phyloP scores from a whole-genome alignment of 2,113 vertebrate species.

The Gadus chalcogrammus region DNA sequence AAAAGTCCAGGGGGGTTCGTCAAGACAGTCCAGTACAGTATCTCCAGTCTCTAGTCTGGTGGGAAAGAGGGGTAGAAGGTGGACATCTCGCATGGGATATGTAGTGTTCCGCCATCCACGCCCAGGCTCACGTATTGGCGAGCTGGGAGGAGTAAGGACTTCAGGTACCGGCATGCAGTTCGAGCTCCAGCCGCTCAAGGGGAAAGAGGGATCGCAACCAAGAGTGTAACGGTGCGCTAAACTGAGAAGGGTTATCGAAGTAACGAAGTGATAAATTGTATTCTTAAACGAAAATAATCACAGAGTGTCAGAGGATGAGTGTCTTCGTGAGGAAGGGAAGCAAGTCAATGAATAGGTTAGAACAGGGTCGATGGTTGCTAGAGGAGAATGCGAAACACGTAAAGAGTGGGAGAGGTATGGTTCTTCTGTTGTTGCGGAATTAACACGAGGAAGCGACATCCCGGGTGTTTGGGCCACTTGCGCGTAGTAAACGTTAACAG shows the following conservation, averaged over 20 bases:
- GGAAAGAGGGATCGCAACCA: conserved; percentile 76
- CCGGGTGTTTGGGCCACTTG: conserved; percentile 39
- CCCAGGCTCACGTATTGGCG: conserved; percentile 60
- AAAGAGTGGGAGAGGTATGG: conserved; percentile 51
- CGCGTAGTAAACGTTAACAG: conserved; percentile 20
- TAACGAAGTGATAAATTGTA: conserved; percentile 67
- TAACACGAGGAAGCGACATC: conserved; percentile 58
- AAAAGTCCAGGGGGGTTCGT: conserved; percentile 75
- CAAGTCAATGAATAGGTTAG: conserved; percentile 38
- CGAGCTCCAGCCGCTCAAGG: conserved; percentile 75
- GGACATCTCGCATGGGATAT: conserved; percentile 70
- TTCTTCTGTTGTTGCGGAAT: conserved; percentile 59
- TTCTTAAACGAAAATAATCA: conserved; percentile 16
- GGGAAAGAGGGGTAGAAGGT: conserved; percentile 70
- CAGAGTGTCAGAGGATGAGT: background rate
- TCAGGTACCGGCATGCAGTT: conserved; percentile 73
- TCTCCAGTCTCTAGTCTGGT: conserved; percentile 75
- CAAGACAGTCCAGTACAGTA: conserved; percentile 78
- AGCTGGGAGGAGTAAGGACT: conserved; percentile 74
- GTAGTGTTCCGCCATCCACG: conserved; percentile 75
- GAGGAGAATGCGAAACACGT: conserved; percentile 27
- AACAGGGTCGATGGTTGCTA: conserved; percentile 25
- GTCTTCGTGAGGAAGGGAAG: background rate
- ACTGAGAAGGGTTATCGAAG: conserved; percentile 68
- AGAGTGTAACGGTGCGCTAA: conserved; percentile 76